phyloP scores from a whole-genome alignment of 2,888 invertebrate species.

The Drosophila flavopinicola region DNA sequence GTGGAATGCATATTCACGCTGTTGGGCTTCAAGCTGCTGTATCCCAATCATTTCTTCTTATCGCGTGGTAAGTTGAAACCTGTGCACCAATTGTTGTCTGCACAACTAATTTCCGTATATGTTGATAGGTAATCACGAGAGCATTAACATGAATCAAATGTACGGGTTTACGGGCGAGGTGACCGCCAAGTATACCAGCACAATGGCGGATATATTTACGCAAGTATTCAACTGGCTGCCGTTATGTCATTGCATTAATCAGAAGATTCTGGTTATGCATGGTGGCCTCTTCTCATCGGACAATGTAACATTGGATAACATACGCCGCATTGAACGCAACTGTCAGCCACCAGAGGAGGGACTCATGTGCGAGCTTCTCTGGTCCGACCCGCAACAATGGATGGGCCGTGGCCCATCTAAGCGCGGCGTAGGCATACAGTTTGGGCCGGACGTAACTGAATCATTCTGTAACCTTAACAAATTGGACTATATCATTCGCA shows the following conservation, averaged over 20 bases:
- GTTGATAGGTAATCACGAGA: conserved; percentile 96
- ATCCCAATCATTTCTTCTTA: conserved; percentile 98
- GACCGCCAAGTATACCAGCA: conserved; percentile 95
- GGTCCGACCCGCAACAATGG: conserved; percentile 99
- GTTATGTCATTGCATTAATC: conserved; percentile 96
- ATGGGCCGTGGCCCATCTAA: conserved; percentile 95
- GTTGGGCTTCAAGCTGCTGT: conserved; percentile 98
- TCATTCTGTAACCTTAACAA: conserved; percentile 93
- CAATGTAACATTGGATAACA: conserved; percentile 96
- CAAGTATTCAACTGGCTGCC: conserved; percentile 99
- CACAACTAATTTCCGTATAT: neutral
- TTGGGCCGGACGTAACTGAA: conserved; percentile 98
- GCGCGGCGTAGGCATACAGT: conserved; percentile 98
- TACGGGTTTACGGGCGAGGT: conserved; percentile 99
- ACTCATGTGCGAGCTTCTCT: conserved; percentile 98
- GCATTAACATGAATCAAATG: conserved; percentile 99
- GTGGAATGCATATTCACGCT: conserved; percentile 99
- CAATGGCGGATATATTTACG: conserved; percentile 99
- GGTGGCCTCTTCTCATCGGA: conserved; percentile 98
- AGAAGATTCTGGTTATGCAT: conserved; percentile 94
- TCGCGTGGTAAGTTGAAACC: conserved; percentile 91
- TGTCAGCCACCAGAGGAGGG: conserved; percentile 99
- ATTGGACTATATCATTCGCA: conserved; percentile 96
- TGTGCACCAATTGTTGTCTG: neutral
- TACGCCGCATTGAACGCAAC: conserved; percentile 94